Evolutionary conservation across 2,888 invertebrate species (phyloP), one percentile per base, ranked within the genome.

Genomic region (Aelia acuminata): DNA sequence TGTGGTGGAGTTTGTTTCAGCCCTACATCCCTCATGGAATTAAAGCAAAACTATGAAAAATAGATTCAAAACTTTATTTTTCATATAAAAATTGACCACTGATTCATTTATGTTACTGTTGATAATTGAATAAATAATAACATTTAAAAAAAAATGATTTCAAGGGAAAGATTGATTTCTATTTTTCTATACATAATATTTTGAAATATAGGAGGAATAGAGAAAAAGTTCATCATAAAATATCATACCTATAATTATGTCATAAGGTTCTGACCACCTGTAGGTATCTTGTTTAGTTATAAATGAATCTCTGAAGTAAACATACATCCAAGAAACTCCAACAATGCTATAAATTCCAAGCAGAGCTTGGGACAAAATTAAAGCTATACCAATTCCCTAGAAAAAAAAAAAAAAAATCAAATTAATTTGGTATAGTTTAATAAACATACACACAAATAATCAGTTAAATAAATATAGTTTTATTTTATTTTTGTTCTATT

Each of bases 281-380:
- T 96, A 97, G 91, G 93, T 94, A 91, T 96, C 96, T 91, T 95
- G 94, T 89, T 95, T 94, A 26, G 96, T 96, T 91, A 97, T 96
- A 92, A 98, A 97, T 1, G 97, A 96, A 92, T 98, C 98, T 90
- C 94, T 92, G 91, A 98, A 96, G 93, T 96, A 98, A 70, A 97
- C 96, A 91, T 98, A 95, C 93, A 98, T 94, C 98, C 98, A 98
- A 3, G 97, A 96, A n/a, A 98, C 94, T 7, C 97, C 97, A 50
- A 97, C 95, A 88, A 97, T 96, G 91, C 97, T 97, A 93, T 98
- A 98, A 90, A 97, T 94, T 87, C 97, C 97, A 90, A 97, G 94
- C 85, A 97, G 93, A 10, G 96, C 96, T 92, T 97, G 97, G 11
- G 95, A 95, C 89, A 96, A 92, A 39, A 97, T 94, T 90, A 98